A percentile compares a stretch with the other conserved stretches of the same genome.
These are phyloP conservation scores for Eolophus roseicapilla DNA, from an alignment of 2,113 vertebrate species.

Conservation along the genomic window DNA sequence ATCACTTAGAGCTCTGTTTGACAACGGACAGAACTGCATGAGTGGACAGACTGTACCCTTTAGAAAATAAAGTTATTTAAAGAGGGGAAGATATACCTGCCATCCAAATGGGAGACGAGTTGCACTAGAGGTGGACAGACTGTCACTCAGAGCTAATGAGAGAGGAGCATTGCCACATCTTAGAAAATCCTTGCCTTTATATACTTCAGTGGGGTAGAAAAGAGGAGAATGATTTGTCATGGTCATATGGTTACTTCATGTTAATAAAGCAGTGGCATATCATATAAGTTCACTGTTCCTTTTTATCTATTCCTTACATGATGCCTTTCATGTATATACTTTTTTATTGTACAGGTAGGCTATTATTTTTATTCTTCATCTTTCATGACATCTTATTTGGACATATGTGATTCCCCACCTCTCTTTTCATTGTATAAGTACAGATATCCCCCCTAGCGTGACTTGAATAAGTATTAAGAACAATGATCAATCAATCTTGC, in stretches of 20 bases:
- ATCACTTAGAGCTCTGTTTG: background rate
- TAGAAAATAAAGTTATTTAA: background rate
- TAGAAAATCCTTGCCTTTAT: background rate
- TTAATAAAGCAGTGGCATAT: background rate
- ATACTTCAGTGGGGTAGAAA: background rate
- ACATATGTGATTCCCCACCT: background rate
- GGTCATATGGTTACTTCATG: background rate
- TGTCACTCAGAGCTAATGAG: background rate
- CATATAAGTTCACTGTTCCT: background rate
- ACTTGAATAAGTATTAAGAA: background rate
- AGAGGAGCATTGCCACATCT: background rate
- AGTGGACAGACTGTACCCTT: background rate
- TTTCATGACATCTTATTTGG: background rate
- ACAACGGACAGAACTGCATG: fast-evolving
- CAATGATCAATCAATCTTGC: background rate
- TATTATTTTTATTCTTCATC: background rate
- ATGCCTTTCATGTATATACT: background rate
- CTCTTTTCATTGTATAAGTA: background rate
- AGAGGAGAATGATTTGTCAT: background rate
- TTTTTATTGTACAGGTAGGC: background rate
- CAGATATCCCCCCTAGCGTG: background rate
- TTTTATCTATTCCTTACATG: background rate
- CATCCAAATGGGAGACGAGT: background rate
- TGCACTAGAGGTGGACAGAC: background rate
- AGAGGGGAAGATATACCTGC: background rate